These are phyloP conservation scores for Dysdera silvatica DNA, from an alignment of 1,140 invertebrate genomes.

Conservation along the genomic window DNA sequence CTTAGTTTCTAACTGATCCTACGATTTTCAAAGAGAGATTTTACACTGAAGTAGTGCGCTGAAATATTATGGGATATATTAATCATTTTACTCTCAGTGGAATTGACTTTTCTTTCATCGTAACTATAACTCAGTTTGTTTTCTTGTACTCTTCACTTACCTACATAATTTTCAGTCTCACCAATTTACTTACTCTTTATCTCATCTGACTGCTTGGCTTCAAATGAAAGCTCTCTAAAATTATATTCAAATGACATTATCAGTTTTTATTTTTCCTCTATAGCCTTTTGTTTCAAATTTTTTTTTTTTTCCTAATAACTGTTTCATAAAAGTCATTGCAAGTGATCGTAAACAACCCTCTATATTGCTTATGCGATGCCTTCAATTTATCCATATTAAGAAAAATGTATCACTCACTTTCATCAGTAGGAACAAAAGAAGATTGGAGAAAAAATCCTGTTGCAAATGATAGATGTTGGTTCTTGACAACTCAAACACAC, in stretches of 20 bases:
- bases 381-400: background rate
- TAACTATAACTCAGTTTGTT: conserved; percentile 32
- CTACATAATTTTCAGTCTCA: background rate
- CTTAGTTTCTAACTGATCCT: conserved; percentile 33
- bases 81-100: too few relatives aligned
- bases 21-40: background rate
- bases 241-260: background rate
- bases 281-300: background rate
- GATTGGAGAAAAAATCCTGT: too few relatives aligned
- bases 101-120: background rate
- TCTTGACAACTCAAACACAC: too few relatives aligned
- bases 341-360: background rate
- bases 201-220: background rate
- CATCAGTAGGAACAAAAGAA: too few relatives aligned
- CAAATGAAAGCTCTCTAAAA: background rate
- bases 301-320: background rate
- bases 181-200: background rate
- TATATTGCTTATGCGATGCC: background rate
- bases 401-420: too few relatives aligned
- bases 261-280: conserved; percentile 6
- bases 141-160: background rate
- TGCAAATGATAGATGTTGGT: too few relatives aligned
- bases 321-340: background rate
- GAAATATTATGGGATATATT: too few relatives aligned
- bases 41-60: too few relatives aligned